These are phyloP conservation scores for Triops longicaudatus DNA, from an alignment of 1,140 invertebrate genomes.

Conservation along the genomic window DNA sequence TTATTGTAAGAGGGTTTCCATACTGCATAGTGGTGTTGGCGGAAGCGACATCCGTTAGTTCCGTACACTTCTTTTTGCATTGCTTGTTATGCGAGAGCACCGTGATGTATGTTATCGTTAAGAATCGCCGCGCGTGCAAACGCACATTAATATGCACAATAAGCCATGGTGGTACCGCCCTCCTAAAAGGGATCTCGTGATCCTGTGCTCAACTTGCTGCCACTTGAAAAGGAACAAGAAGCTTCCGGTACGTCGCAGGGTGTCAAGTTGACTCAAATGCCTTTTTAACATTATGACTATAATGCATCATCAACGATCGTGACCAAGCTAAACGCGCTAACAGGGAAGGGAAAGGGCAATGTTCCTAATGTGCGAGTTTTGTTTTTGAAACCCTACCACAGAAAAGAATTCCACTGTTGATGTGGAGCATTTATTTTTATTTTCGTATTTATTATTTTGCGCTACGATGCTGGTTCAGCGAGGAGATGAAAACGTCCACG, in stretches of 20 bases:
- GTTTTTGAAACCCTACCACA: no score
- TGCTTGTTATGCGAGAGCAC: not conserved
- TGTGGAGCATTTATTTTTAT: not conserved
- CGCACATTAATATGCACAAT: slow-evolving; percentile 12
- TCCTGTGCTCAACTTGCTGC: slow-evolving; percentile 14
- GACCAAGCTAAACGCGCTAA: not conserved
- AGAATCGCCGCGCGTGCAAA: slow-evolving; percentile 5
- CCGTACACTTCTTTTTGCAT: not conserved
- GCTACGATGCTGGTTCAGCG: not conserved
- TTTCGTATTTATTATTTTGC: not conserved
- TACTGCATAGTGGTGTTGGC: not conserved
- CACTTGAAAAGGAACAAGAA: slow-evolving; percentile 8
- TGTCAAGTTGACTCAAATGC: slow-evolving; percentile 15
- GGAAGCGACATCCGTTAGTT: slow-evolving; percentile 7
- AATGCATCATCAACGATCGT: slow-evolving; percentile 12
- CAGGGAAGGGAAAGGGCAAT: no score
- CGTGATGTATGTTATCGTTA: not conserved
- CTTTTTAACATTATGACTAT: not conserved
- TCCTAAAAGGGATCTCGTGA: slow-evolving; percentile 6
- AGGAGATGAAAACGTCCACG: not conserved
- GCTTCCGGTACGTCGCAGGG: not conserved
- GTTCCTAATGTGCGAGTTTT: no score
- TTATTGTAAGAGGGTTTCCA: slow-evolving; percentile 7
- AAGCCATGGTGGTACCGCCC: not conserved
- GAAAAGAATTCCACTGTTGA: no score